Evolutionary conservation across 1,140 invertebrate species (phyloP), one percentile per base, ranked within the genome.

Genomic region (Hyles vespertilio): DNA sequence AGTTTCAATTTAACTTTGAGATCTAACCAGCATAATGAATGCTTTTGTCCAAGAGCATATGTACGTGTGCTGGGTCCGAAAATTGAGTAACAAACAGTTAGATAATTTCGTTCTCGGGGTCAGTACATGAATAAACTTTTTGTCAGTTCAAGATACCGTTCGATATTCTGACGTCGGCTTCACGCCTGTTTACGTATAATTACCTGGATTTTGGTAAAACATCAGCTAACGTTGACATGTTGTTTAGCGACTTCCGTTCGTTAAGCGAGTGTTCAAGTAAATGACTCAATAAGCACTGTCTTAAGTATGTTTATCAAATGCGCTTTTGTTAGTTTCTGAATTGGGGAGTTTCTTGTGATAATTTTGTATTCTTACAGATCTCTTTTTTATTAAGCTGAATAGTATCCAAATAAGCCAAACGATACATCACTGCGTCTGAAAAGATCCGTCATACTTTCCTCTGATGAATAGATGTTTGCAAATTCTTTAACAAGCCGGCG

Each of bases 81-180:
- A 78, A 73, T 76, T 68, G 63, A 67, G 67, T 60, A 61, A 69
- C 63, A 60, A 71, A 77, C 77, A 78, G 77, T 74, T 78, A 76
- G 67, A 68, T 72, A 74, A 79, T 75, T 75, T 70, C 51, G 58
- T 67, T 65, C 64, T 64, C 53, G 67, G 50, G 73, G 63, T 69
- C 67, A 69, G 61, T 64, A 59, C 63, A 65, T 70, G 65, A 63
- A 65, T 67, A 57, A 56, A 59, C 58, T 65, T 79, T 77, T 79
- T 77, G 70, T 69, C 65, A 62, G 56, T 50, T 58, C 36, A 40
- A 66, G 51, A 62, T 69, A 77, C 72, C 74, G 69, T 72, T 70
- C 56, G 58, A 59, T 66, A 56, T 56, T 64, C 59, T 50, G 33
- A 46, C 34, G 12, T 43, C 40, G 32, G 54, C 53, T 50, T 56